Evolutionary conservation across 2,113 vertebrate genomes (phyloP), one percentile per base, ranked within the genome.

Genomic region (Pangasianodon hypophthalmus): DNA sequence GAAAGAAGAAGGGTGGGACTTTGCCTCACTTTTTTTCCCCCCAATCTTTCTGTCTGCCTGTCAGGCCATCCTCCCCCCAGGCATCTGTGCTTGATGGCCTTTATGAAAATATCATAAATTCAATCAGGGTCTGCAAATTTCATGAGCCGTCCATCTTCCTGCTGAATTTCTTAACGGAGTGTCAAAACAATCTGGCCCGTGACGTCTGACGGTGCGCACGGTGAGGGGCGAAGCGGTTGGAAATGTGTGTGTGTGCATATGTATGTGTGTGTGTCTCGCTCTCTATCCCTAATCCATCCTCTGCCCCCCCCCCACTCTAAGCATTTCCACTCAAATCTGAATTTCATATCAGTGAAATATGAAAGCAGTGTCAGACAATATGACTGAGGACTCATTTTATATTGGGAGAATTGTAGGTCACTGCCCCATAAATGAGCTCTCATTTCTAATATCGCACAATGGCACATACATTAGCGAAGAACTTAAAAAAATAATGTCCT

Each of bases 61-160:
- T 96, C 95, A 93, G 91, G 44, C 4, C 60, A 89, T 94, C 89
- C 94, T 85, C 91, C 96, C 96, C 94, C 93, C 94, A 96, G 96
- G 96, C 96, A 95, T 95, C 94, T 95, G 95, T 94, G 90, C 87
- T 91, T 97, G 96, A 97, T 97, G 95, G 96, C 94, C 95, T 97
- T 97, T 96, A 97, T 96, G 96, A 97, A 97, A 97, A 97, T 97
- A 94, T 92, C 91, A 92, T 92, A 97, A 97, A 97, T 97, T 97
- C 96, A 97, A 97, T 97, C 96, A 97, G 95, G 95, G 96, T 95
- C 96, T 97, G 96, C 96, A 97, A 97, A 97, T 97, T 97, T 97
- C 96, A 97, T 96, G 96, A 97, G 96, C 95, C 77, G 94, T 97
- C 96, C 97, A 96, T 97, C 96, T 97, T 96, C 95, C 95, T 96